Percentiles rank a stretch among this genome's conserved stretches.
Evolutionary conservation across 2,113 vertebrate species (phyloP).

Genomic region (Anseranas semipalmata): DNA sequence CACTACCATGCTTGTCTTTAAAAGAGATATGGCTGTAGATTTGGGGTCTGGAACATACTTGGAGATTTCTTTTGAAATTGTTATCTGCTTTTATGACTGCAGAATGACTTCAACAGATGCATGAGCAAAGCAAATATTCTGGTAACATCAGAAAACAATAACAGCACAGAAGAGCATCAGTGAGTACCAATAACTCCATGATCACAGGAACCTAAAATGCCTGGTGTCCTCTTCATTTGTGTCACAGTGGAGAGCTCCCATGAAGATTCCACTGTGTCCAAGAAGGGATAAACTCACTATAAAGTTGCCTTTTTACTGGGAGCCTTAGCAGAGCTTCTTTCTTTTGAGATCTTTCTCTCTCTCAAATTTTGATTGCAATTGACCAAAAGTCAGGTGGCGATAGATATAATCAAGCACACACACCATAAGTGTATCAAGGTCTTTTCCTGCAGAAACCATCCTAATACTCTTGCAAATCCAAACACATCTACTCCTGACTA

Average conservation of each 20-base stretch:
- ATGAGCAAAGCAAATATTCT: background rate
- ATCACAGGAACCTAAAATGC: background rate
- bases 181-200: background rate
- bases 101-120: background rate
- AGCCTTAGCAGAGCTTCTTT: background rate
- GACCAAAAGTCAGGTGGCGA: background rate
- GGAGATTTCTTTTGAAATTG: background rate
- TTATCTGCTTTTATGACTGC: background rate
- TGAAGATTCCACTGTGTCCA: background rate
- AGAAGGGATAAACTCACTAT: background rate
- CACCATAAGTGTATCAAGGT: background rate
- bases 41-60: background rate
- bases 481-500: background rate
- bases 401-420: background rate
- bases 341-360: background rate
- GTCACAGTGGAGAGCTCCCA: background rate
- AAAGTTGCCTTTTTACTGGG: background rate
- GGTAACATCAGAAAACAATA: background rate
- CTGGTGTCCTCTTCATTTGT: background rate
- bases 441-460: background rate
- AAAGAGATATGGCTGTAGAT: background rate
- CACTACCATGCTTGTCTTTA: background rate
- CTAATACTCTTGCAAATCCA: background rate
- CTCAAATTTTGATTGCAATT: background rate
- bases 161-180: background rate